Base-by-base conservation (phyloP, 1,140 invertebrate genomes). In the Bilobella aurantiaca region DNA sequence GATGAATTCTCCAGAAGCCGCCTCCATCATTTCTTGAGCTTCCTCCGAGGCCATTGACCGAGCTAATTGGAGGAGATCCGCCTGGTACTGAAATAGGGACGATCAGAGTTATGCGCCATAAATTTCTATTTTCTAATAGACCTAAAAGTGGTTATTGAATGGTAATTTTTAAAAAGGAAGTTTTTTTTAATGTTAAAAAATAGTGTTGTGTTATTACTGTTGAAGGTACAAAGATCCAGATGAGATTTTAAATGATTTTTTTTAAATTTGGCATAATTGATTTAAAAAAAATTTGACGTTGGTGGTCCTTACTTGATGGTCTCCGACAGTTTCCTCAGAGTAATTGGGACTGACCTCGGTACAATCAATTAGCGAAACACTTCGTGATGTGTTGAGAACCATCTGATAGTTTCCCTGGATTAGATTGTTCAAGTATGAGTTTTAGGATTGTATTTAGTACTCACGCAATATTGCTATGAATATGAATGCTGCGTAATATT, bases 41-140 rank as follows among this genome's bases (percentile, higher is more conserved):
- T 75, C 68, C 25, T 73, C 69, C 2, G 74, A 73, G 8, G 64
- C 68, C 18, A 71, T 70, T 0, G 67, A 58, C 58, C 64, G 65
- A 3, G 73, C 59, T 46, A 78, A 58, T 63, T 79, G 77, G 62
- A 78, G 75, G 53, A 79, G 65, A 66, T 79, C 78, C 3, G 77
- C 78, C 30, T 75, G 73, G 71, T 76, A 79, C 77, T 79, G 74
- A 62, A 60, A 53, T 30, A 18, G 59, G 21, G 27, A 16, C 8
- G 5, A 29, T 63, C n/a, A 29, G 25, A 28, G 29, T 62, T 46
- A 62, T 21, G 42, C 37, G n/a, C n/a, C n/a, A n/a, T n/a, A n/a
- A n/a, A n/a, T n/a, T n/a, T n/a, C n/a, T n/a, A n/a, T n/a, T n/a
- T n/a, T n/a, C n/a, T n/a, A n/a, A n/a, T n/a, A n/a, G n/a, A n/a